Evolutionary conservation across 2,888 invertebrate genomes (phyloP).

Genomic region (Gymnoscelis rufifasciata): DNA sequence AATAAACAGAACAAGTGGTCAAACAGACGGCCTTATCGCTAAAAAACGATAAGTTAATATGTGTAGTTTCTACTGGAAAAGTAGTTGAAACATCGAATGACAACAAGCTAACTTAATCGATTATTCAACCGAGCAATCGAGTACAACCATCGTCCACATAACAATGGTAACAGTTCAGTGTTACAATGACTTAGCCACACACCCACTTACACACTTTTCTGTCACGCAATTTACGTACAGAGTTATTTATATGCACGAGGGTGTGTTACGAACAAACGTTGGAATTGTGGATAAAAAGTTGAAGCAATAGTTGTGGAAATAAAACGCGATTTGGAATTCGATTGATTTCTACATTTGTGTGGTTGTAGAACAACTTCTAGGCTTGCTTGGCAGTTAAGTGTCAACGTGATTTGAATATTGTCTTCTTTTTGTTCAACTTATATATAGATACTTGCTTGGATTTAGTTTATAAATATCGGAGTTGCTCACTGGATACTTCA

Average conservation of each 20-base stretch:
- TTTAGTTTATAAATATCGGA: too few relatives aligned
- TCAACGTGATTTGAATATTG: too few relatives aligned
- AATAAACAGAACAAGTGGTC: too few relatives aligned
- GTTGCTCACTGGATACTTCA: too few relatives aligned
- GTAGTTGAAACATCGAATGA: neutral
- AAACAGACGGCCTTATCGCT: too few relatives aligned
- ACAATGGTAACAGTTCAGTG: conserved; percentile 26
- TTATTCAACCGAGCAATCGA: neutral
- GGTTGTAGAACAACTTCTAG: too few relatives aligned
- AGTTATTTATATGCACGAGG: conserved; percentile 26
- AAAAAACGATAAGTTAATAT: too few relatives aligned
- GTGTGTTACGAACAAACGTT: conserved; percentile 25
- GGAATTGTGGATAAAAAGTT: conserved; percentile 24
- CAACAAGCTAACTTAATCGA: neutral
- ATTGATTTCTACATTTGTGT: neutral
- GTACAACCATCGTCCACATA: conserved; percentile 5
- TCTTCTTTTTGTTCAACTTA: too few relatives aligned
- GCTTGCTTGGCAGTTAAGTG: too few relatives aligned
- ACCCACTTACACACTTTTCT: conserved; percentile 26
- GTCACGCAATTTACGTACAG: conserved; percentile 29
- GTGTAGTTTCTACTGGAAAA: too few relatives aligned
- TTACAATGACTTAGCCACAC: conserved; percentile 16
- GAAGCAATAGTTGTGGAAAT: conserved; percentile 14
- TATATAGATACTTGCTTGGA: too few relatives aligned
- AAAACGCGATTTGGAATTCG: neutral